Percentiles rank a stretch among this genome's conserved stretches.
These are phyloP conservation scores for Reinhardtius hippoglossoides DNA, from an alignment of 2,113 vertebrate species.

Conservation along the genomic window DNA sequence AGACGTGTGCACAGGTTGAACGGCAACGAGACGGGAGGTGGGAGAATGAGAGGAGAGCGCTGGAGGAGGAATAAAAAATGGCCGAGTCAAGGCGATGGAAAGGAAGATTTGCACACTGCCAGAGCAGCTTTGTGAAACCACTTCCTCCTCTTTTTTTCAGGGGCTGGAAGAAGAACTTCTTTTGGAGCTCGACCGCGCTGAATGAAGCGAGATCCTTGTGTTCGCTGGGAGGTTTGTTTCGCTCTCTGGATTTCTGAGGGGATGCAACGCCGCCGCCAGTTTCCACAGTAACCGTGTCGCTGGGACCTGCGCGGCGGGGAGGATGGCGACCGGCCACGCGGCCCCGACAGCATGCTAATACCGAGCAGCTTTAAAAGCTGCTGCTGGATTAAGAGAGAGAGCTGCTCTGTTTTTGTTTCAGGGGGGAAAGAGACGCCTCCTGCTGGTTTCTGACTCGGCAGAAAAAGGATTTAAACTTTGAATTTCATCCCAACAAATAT, in stretches of 20 bases:
- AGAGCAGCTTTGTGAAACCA: constrained; percentile 73
- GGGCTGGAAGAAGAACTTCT: constrained; percentile 51
- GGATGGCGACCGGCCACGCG: constrained; percentile 54
- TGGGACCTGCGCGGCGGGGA: constrained; percentile 47
- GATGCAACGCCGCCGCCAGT: constrained; percentile 69
- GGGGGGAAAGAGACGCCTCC: neutral
- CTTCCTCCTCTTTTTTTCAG: constrained; percentile 77
- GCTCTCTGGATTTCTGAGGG: constrained; percentile 66
- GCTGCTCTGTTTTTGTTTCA: neutral
- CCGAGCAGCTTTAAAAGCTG: neutral
- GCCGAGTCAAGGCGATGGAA: constrained; percentile 57
- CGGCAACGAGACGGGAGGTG: constrained; percentile 9
- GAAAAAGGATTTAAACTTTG: neutral
- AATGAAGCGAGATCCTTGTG: constrained; percentile 70
- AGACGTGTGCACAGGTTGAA: constrained; percentile 25
- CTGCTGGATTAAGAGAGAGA: neutral
- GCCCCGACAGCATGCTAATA: constrained; percentile 67
- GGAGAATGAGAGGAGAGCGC: constrained; percentile 40
- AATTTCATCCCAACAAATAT: neutral
- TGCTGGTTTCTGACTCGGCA: neutral
- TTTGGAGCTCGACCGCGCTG: constrained; percentile 61
- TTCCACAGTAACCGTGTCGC: constrained; percentile 75
- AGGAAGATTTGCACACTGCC: constrained; percentile 69
- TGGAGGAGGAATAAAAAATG: constrained; percentile 53
- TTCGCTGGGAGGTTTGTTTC: constrained; percentile 70